Evolutionary conservation across 2,888 invertebrate genomes (phyloP), one percentile per base, ranked within the genome.

Genomic region (Ferdinandea cuprea): DNA sequence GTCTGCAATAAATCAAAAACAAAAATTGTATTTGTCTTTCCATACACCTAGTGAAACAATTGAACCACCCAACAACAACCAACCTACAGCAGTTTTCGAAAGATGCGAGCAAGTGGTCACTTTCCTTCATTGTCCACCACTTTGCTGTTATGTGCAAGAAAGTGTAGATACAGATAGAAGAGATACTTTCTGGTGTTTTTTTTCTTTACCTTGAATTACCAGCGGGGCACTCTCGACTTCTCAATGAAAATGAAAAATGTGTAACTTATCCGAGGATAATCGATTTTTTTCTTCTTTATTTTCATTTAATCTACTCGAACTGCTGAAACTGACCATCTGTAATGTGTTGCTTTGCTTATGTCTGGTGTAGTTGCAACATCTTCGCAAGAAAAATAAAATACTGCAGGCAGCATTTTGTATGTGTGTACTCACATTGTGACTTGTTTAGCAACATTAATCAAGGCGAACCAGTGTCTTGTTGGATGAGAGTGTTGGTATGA

Each of bases 361-460:
- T 37, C 59, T 59, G 73, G 46, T n/a, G 9, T 15, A n/a, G 52
- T 54, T 54, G 52, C 72, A 72, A 65, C 58, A 78, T 50, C 11
- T 25, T 65, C 13, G 17, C 65, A 50, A 42, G 35, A 71, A 56
- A 78, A 44, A 37, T 1, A 15, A 5, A 37, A 6, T 8, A 46
- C 48, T 46, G 54, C 52, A 46, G 15, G 21, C 71, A 44, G 19
- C 65, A 6, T n/a, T n/a, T n/a, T n/a, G n/a, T n/a, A n/a, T n/a
- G n/a, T n/a, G n/a, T n/a, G n/a, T n/a, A 28, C 48, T 48, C 9
- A 56, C 40, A 48, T 25, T 56, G 48, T 59, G 71, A 71, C 61
- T 65, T 42, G 72, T 15, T 58, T 37, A 37, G 65, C 72, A 65
- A 72, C 65, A 65, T 65, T 65, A 15, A 65, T 42, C 72, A 78